phyloP scores from a whole-genome alignment of 2,888 invertebrate species.

The Ochlodes sylvanus region DNA sequence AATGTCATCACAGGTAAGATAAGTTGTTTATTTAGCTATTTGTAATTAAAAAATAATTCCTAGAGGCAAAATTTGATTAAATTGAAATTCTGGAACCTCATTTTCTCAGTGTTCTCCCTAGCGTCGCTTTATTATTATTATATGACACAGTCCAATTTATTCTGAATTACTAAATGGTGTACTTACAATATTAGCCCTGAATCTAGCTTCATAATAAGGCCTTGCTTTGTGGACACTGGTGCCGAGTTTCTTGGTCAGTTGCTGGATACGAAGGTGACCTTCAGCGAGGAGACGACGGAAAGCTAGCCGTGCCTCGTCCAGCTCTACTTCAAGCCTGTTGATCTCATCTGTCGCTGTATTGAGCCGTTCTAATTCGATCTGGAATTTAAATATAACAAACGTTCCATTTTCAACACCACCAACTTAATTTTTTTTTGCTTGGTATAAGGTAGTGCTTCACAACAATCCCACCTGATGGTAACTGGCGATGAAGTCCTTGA shows the following conservation, averaged over 20 bases:
- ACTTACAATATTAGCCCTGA: conserved; percentile 91
- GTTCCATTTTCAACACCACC: neutral
- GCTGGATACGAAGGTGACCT: conserved; percentile 92
- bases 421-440: no score
- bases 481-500: no score
- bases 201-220: conserved; percentile 95
- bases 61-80: no score
- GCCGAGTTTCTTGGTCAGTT: conserved; percentile 92
- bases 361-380: conserved; percentile 93
- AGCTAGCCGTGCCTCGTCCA: conserved; percentile 93
- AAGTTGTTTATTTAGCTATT: no score
- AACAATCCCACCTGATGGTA: no score
- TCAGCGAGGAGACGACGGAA: conserved; percentile 93
- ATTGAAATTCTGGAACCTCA: no score
- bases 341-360: conserved; percentile 97
- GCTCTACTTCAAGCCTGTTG: conserved; percentile 94
- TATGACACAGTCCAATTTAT: neutral
- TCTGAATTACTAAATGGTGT: neutral
- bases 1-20: no score
- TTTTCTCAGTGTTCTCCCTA: no score
- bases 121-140: no score
- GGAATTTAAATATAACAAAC: conserved; percentile 17
- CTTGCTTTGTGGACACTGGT: conserved; percentile 94
- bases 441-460: no score
- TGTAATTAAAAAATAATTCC: no score